phyloP scores from a whole-genome alignment of 2,113 vertebrate species.

The Raja brachyura region DNA sequence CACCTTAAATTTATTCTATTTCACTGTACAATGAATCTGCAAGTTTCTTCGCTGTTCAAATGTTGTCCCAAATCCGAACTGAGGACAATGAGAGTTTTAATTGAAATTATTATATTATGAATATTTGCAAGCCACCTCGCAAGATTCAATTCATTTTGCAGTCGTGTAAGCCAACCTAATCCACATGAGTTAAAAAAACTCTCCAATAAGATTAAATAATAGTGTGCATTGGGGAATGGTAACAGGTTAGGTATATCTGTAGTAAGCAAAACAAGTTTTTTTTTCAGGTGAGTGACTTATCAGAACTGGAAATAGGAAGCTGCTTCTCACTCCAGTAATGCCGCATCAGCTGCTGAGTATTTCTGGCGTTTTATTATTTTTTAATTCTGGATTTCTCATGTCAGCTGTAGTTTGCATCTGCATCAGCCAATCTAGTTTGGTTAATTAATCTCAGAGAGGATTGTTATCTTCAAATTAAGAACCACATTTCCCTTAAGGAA shows the following conservation, averaged over 20 bases:
- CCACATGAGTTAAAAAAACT: background rate
- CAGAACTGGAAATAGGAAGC: no score
- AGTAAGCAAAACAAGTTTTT: no score
- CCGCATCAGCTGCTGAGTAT: background rate
- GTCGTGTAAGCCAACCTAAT: background rate
- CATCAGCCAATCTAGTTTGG: background rate
- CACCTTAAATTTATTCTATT: no score
- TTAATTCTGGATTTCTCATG: background rate
- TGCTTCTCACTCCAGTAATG: no score
- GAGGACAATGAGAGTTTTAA: background rate
- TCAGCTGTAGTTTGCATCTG: background rate
- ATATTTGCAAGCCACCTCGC: background rate
- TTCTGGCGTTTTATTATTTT: background rate
- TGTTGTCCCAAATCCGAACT: background rate
- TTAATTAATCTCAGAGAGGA: background rate
- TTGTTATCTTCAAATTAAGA: background rate
- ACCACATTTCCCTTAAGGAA: background rate
- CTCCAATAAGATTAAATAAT: background rate
- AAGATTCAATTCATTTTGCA: background rate
- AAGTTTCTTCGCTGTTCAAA: background rate
- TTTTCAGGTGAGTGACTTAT: no score
- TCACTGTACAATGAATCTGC: no score
- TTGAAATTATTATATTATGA: background rate
- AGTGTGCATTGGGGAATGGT: background rate
- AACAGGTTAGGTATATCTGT: no score